These are phyloP conservation scores for Ophiothrix spiculata DNA, from an alignment of 35 echinoderm and acorn worm genomes.

Conservation along the genomic window DNA sequence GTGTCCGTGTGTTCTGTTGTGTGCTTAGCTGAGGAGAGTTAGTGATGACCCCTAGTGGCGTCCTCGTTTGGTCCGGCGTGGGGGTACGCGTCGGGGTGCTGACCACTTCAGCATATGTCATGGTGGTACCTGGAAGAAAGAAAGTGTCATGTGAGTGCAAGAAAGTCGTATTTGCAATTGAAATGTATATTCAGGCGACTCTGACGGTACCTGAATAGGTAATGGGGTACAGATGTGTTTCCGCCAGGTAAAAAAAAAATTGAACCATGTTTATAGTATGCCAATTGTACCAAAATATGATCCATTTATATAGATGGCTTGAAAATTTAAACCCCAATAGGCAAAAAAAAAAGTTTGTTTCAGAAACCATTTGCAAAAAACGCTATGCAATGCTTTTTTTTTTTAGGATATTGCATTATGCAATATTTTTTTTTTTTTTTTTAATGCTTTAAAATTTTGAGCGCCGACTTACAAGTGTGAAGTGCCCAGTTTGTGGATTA, in stretches of 20 bases:
- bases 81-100: conserved; percentile 31
- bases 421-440: background rate
- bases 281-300: background rate
- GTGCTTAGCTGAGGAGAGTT: conserved; percentile 38
- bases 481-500: no score
- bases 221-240: no score
- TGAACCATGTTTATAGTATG: no score
- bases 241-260: background rate
- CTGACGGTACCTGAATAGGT: no score
- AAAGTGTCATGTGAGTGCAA: no score
- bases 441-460: no score
- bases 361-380: no score
- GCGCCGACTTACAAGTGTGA: no score
- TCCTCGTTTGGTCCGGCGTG: background rate
- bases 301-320: no score
- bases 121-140: conserved; percentile 25
- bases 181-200: no score
- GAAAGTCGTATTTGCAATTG: no score
- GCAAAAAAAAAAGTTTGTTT: no score
- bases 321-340: background rate
- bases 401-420: background rate
- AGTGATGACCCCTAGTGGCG: conserved; percentile 41
- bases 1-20: background rate
- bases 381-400: background rate
- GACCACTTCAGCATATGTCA: conserved; percentile 50